These are phyloP conservation scores for Brachionus angularis DNA, from an alignment of 1,140 invertebrate genomes.

Conservation along the genomic window DNA sequence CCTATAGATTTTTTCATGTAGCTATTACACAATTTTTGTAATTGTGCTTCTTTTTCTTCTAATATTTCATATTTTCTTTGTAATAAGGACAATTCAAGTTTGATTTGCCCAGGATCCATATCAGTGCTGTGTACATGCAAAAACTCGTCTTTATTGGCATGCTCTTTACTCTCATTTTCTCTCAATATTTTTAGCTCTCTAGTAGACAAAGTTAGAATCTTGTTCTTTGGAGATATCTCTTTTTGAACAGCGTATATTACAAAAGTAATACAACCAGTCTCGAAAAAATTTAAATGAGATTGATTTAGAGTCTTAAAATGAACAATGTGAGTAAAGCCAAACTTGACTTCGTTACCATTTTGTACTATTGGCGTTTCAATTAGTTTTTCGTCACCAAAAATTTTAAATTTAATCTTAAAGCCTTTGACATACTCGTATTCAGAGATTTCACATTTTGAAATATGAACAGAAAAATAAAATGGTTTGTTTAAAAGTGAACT, in stretches of 20 bases:
- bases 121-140: constrained; percentile 47
- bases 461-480: constrained; percentile 55
- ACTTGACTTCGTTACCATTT: constrained; percentile 49
- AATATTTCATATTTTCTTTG: constrained; percentile 56
- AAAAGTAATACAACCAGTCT: constrained; percentile 55
- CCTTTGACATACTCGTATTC: constrained; percentile 49
- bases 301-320: constrained; percentile 47
- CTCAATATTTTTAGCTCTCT: constrained; percentile 28
- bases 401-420: constrained; percentile 51
- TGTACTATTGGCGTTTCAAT: constrained; percentile 51
- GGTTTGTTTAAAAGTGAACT: constrained; percentile 53
- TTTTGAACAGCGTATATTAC: constrained; percentile 55
- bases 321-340: constrained; percentile 51
- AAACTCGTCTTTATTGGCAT: constrained; percentile 48
- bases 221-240: constrained; percentile 51
- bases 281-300: constrained; percentile 56
- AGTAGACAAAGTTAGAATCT: constrained; percentile 33
- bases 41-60: constrained; percentile 53
- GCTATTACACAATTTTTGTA: constrained; percentile 48
- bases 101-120: constrained; percentile 47
- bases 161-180: constrained; percentile 54
- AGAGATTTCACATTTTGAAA: constrained; percentile 17
- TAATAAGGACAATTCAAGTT: constrained; percentile 54
- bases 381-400: constrained; percentile 48
- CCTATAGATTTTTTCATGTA: neutral